phyloP scores from a whole-genome alignment of 2,797 vertebrate species.

The Macrochelys suwanniensis region DNA sequence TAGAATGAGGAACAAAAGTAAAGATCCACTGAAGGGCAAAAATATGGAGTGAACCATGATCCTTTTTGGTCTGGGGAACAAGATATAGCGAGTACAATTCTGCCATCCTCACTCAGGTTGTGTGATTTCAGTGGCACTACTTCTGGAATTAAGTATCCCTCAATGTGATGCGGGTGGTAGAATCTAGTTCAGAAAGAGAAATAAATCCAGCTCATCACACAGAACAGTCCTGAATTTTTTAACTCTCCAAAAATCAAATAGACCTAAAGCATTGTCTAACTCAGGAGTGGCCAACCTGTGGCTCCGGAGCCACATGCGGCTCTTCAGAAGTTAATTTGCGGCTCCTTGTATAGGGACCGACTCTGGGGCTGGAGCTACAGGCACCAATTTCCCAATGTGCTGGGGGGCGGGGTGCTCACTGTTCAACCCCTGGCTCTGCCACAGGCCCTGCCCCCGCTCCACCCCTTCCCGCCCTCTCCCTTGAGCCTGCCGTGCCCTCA shows the following conservation, averaged over 20 bases:
- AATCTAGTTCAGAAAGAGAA: slow-evolving; percentile 33
- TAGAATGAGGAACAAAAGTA: background rate
- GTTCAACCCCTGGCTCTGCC: too few species aligned
- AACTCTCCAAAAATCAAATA: slow-evolving; percentile 10
- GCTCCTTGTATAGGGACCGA: too few species aligned
- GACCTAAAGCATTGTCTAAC: background rate
- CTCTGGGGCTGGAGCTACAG: too few species aligned
- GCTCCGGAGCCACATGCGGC: too few species aligned
- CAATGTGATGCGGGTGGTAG: background rate
- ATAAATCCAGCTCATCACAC: background rate
- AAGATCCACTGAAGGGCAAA: background rate
- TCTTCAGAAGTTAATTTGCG: too few species aligned
- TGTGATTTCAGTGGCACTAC: background rate
- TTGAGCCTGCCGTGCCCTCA: too few species aligned
- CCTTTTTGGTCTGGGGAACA: background rate
- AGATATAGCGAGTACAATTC: background rate
- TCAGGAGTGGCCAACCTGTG: background rate
- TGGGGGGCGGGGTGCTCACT: too few species aligned
- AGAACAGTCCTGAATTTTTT: background rate
- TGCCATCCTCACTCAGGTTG: background rate
- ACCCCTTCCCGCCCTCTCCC: too few species aligned
- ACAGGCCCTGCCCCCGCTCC: too few species aligned
- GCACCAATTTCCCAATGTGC: too few species aligned
- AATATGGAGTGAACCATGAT: slow-evolving; percentile 1
- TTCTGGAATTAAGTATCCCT: background rate